Percentiles rank a stretch among this genome's conserved stretches.
phyloP scores from a whole-genome alignment of 2,113 vertebrate genomes.

The Podiceps cristatus region DNA sequence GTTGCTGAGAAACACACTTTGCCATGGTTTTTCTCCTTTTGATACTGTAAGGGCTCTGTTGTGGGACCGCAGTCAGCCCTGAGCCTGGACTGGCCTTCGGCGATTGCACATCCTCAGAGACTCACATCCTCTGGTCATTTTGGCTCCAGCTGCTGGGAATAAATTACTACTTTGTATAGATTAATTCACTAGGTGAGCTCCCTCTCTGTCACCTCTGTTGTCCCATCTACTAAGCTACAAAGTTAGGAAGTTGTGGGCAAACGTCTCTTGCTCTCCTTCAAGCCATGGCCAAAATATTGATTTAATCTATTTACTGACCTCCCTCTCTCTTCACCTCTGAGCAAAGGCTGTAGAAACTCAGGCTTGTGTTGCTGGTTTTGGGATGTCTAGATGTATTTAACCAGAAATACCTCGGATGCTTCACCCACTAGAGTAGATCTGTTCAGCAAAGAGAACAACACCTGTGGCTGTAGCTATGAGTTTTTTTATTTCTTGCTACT shows the following conservation, averaged over 20 bases:
- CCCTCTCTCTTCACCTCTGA: not conserved
- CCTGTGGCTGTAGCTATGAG: not conserved
- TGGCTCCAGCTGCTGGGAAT: not conserved
- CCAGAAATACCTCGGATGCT: not conserved
- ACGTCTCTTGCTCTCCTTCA: not conserved
- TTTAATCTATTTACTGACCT: not conserved
- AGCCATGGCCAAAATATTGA: not conserved
- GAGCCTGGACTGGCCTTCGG: not conserved
- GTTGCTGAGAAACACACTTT: not conserved
- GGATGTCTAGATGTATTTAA: not conserved
- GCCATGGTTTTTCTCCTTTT: not conserved
- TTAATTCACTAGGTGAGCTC: not conserved
- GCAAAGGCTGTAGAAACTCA: not conserved
- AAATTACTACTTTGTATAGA: not conserved
- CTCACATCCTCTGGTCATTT: not conserved
- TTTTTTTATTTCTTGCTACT: not conserved
- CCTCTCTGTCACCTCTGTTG: not conserved
- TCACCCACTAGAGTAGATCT: not conserved
- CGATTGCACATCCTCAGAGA: fast-evolving
- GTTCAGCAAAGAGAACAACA: not conserved
- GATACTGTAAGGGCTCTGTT: fast-evolving
- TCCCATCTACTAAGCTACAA: not conserved
- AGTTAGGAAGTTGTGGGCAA: not conserved
- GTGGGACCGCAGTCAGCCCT: fast-evolving
- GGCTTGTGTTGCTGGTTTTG: not conserved